phyloP scores from a whole-genome alignment of 2,113 vertebrate genomes.

The Lethenteron camtschaticum region DNA sequence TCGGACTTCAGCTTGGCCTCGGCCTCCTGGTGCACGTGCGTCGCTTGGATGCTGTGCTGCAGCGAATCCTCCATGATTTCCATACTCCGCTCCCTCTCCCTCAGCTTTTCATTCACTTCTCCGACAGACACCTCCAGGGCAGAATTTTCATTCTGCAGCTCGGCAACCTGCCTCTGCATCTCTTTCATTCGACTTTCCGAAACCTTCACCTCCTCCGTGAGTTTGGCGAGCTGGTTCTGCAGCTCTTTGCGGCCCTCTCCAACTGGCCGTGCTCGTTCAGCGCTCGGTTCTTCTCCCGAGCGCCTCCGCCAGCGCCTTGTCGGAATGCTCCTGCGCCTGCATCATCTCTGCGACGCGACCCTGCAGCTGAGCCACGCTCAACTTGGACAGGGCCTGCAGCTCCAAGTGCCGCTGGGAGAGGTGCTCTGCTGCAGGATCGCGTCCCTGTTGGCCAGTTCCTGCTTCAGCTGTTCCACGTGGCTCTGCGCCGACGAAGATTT shows the following conservation, averaged over 20 bases:
- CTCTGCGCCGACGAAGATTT: conserved; percentile 24
- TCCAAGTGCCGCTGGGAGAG: not conserved
- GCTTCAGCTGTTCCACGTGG: conserved; percentile 31
- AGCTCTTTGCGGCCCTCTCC: not conserved
- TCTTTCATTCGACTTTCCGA: not conserved
- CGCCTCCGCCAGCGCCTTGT: not conserved
- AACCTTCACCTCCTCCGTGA: not conserved
- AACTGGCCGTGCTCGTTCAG: not conserved
- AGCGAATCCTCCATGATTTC: no score
- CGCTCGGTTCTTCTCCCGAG: not conserved
- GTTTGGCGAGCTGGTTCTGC: not conserved
- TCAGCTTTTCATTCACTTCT: no score
- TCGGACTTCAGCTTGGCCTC: no score
- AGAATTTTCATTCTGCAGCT: not conserved
- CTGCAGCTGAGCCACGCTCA: not conserved
- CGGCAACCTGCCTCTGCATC: not conserved
- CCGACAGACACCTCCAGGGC: no score
- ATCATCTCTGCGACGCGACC: not conserved
- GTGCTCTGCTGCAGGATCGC: conserved; percentile 22
- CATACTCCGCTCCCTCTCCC: no score
- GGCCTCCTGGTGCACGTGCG: no score
- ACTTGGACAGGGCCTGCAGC: not conserved
- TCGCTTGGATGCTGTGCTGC: no score
- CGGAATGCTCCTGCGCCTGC: not conserved
- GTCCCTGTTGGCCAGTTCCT: conserved; percentile 35